Evolutionary conservation across 2,797 vertebrate species (phyloP), one percentile per base, ranked within the genome.

Genomic region (Mareca strepera): DNA sequence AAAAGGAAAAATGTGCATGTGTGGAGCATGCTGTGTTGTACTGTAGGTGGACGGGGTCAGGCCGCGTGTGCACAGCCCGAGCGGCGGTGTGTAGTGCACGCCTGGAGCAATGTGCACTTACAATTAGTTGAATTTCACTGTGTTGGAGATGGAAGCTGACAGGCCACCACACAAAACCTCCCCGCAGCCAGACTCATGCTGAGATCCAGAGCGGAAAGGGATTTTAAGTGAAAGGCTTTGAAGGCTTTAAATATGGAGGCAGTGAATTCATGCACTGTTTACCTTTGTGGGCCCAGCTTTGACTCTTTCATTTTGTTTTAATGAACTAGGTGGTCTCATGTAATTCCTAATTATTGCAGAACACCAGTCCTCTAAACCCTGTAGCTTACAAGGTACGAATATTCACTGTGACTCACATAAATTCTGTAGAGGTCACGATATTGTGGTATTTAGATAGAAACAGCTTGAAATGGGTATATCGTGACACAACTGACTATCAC

Each of bases 141-240:
- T 96, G 93, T 90, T 94, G 90, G 92, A 97, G 96, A 97, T 96
- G 96, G 96, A 96, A 96, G 96, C 94, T 96, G 97, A 97, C 97
- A 97, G 95, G 95, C 96, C 95, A 96, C 96, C 94, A 95, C 90
- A 97, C 92, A 97, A 97, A 97, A 97, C 93, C 92, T 96, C 95
- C 97, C 96, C 4, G 89, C 96, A 97, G 97, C 96, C 96, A 95
- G 94, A 93, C 82, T 93, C 97, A 97, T 82, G 91, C 96, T 97
- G 97, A 92, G 97, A 94, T 95, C 91, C 92, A 92, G 93, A 92
- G 97, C 95, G 88, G 97, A 95, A 95, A 96, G 95, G 93, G 87
- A 93, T 96, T 97, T 96, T 90, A 97, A 97, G 82, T 94, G 90
- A 95, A 96, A 96, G 93, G 82, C 93, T 91, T 94, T 88, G 91